Percentiles rank a stretch among this genome's conserved stretches.
Evolutionary conservation across 2,888 invertebrate genomes (phyloP).

Genomic region (Microplitis deprimator): DNA sequence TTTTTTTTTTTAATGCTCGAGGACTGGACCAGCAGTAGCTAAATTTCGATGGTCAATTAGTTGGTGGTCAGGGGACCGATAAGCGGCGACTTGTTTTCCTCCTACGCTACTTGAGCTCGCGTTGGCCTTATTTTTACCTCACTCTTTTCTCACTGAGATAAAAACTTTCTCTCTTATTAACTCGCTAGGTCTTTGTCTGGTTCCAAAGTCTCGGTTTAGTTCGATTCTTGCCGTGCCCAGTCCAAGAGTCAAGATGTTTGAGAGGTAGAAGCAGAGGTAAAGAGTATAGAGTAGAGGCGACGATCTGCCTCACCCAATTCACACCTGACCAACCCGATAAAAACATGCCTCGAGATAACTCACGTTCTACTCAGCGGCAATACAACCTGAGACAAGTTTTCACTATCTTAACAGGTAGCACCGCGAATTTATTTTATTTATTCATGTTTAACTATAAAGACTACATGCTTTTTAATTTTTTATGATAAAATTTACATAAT

Average conservation of each 20-base stretch:
- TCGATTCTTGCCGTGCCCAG: too few species aligned
- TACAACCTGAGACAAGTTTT: slow-evolving; percentile 38
- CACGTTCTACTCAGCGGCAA: slow-evolving; percentile 6
- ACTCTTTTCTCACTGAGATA: neutral
- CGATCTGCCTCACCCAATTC: slow-evolving; percentile 54
- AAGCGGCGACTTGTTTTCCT: slow-evolving; percentile 44
- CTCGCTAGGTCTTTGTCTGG: neutral
- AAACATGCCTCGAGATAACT: slow-evolving; percentile 43
- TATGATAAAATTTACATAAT: too few species aligned
- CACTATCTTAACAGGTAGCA: slow-evolving; percentile 60
- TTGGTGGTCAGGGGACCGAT: slow-evolving; percentile 26
- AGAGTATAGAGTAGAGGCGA: slow-evolving; percentile 10
- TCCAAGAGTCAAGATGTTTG: neutral
- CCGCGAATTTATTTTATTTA: slow-evolving; percentile 19
- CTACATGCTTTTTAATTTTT: neutral
- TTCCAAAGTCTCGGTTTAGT: too few species aligned
- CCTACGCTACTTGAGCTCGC: neutral
- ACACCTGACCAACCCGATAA: slow-evolving; percentile 61
- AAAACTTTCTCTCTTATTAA: neutral
- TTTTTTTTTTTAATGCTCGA: too few species aligned
- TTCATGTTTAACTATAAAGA: neutral
- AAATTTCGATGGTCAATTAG: slow-evolving; percentile 29
- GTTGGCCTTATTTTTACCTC: neutral
- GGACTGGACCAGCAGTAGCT: slow-evolving; percentile 4
- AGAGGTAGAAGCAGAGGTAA: slow-evolving; percentile 5